Evolutionary conservation across 2,797 vertebrate genomes (phyloP).

Genomic region (Rhinoraja longicauda): DNA sequence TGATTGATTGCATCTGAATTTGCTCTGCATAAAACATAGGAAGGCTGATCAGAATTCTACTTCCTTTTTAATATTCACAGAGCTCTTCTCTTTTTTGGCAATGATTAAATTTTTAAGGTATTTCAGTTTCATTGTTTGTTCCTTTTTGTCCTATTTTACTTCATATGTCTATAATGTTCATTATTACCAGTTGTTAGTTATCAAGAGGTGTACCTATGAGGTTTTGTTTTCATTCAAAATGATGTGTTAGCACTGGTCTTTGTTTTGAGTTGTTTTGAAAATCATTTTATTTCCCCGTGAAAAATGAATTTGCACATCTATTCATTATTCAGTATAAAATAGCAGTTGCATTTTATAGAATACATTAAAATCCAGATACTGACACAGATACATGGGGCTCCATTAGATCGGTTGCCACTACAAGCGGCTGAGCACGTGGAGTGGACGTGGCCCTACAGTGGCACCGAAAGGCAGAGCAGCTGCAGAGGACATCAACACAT

Average conservation of each 20-base stretch:
- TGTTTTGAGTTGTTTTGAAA: background rate
- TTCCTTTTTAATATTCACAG: background rate
- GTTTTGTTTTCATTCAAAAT: background rate
- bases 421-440: too few relatives aligned
- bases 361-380: too few relatives aligned
- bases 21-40: background rate
- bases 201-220: background rate
- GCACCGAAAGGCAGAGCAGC: too few relatives aligned
- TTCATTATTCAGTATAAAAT: background rate
- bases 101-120: background rate
- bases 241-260: background rate
- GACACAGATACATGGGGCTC: too few relatives aligned
- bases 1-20: slow-evolving; percentile 19
- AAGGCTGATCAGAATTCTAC: slow-evolving; percentile 1
- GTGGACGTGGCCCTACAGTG: too few relatives aligned
- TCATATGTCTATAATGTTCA: background rate
- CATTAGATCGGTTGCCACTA: too few relatives aligned
- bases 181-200: background rate
- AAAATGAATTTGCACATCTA: background rate
- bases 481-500: too few relatives aligned
- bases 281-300: background rate
- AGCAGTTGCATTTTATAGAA: too few relatives aligned
- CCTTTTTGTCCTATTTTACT: background rate
- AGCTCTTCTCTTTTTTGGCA: background rate
- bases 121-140: background rate